These are phyloP conservation scores for Microctonus aethiopoides DNA, from an alignment of 2,888 invertebrate genomes.

Conservation along the genomic window DNA sequence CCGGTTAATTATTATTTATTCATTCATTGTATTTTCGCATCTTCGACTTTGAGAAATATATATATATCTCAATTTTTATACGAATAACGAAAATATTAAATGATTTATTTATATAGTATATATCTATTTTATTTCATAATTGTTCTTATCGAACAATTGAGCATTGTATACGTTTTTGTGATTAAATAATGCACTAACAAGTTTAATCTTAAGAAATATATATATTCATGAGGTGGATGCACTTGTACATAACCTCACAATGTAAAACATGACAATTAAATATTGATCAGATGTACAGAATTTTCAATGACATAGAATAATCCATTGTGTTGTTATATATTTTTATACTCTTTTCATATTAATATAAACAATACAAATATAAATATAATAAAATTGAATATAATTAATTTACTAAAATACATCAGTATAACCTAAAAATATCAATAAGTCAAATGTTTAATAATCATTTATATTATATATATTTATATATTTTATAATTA, in stretches of 20 bases:
- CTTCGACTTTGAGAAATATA: not conserved
- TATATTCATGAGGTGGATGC: constrained; percentile 35
- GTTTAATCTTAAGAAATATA: constrained; percentile 6
- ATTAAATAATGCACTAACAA: not conserved
- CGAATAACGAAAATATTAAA: not conserved
- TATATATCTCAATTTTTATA: not conserved
- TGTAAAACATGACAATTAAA: constrained; percentile 33
- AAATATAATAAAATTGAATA: not conserved
- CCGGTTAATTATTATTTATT: not conserved
- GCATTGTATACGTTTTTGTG: not conserved
- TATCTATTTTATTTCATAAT: not conserved
- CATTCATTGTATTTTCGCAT: not conserved
- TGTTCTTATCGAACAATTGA: not conserved
- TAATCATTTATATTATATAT: not conserved
- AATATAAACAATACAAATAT: not conserved
- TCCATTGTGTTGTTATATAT: not conserved
- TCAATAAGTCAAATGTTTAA: not conserved
- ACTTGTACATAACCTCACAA: constrained; percentile 37
- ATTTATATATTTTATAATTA: constrained; percentile 30
- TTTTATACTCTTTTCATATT: too few relatives aligned
- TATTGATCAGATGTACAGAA: constrained; percentile 37
- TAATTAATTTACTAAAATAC: too few relatives aligned
- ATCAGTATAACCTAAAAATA: not conserved
- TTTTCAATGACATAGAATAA: constrained; percentile 27
- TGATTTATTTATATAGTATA: not conserved